A percentile compares a stretch with the other conserved stretches of the same genome.
Conservation (phyloP, 2,797 vertebrate species). For the Acrossocheilus fasciatus region DNA sequence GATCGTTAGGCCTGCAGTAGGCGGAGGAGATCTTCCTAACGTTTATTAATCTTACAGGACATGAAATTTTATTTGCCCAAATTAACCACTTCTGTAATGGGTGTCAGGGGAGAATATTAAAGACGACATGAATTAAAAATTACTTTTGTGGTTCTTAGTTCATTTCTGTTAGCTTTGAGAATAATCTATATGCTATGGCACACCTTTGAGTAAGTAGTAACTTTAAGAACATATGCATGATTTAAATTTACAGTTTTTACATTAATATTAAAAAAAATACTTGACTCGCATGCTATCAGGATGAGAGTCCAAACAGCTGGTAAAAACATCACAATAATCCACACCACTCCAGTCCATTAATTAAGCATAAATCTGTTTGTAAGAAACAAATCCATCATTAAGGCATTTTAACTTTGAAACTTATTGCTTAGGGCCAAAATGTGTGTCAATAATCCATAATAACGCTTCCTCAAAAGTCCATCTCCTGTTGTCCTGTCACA, state of each 20-base stretch:
- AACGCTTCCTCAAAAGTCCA: background rate
- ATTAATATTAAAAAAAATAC: background rate
- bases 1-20: constrained; percentile 39
- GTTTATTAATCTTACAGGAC: constrained; percentile 71
- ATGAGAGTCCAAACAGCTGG: background rate
- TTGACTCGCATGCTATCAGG: background rate
- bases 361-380: background rate
- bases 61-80: constrained; percentile 73
- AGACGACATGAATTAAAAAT: background rate
- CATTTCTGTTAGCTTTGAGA: background rate
- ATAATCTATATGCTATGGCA: background rate
- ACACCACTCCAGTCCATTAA: background rate
- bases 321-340: background rate
- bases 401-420: background rate
- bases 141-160: background rate
- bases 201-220: background rate
- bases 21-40: constrained; percentile 46
- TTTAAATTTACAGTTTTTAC: background rate
- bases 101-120: background rate
- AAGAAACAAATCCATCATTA: background rate
- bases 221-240: background rate
- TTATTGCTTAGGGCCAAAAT: background rate
- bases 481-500: background rate
- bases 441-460: background rate
- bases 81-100: constrained; percentile 65